phyloP scores from a whole-genome alignment of 2,797 vertebrate species.

The Taeniopygia guttata region DNA sequence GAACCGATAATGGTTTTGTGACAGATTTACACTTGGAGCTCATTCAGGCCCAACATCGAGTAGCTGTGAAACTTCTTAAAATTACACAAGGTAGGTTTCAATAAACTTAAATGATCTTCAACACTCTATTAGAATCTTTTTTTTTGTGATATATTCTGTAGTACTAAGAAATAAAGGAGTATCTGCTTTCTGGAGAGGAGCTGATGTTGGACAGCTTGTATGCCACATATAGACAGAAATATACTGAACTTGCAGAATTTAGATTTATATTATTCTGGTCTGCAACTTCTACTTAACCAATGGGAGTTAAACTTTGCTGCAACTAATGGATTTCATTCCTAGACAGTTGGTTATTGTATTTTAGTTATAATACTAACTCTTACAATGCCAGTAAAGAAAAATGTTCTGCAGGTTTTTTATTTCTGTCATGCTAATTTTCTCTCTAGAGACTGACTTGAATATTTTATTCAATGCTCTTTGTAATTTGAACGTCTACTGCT shows the following conservation, averaged over 20 bases:
- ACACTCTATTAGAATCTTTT: neutral
- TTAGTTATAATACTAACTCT: neutral
- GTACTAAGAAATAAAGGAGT: neutral
- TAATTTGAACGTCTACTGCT: neutral
- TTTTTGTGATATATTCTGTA: neutral
- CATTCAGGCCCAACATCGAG: conserved; percentile 82
- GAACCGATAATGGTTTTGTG: conserved; percentile 60
- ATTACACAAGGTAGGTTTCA: conserved; percentile 65
- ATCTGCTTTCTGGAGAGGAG: neutral
- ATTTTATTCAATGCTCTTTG: neutral
- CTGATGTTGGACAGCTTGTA: neutral
- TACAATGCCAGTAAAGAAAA: neutral
- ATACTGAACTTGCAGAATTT: neutral
- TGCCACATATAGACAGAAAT: neutral
- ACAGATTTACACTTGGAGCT: conserved; percentile 89
- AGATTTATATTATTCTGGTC: neutral
- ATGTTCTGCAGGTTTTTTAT: neutral
- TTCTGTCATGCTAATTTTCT: neutral
- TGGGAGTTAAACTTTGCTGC: neutral
- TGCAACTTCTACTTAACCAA: neutral
- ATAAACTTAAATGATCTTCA: neutral
- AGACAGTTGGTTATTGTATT: neutral
- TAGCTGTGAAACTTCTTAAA: conserved; percentile 83
- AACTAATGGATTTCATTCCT: neutral
- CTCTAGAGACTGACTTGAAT: neutral